Evolutionary conservation across 2,113 vertebrate genomes (phyloP), one percentile per base, ranked within the genome.

Genomic region (Saccopteryx leptura): DNA sequence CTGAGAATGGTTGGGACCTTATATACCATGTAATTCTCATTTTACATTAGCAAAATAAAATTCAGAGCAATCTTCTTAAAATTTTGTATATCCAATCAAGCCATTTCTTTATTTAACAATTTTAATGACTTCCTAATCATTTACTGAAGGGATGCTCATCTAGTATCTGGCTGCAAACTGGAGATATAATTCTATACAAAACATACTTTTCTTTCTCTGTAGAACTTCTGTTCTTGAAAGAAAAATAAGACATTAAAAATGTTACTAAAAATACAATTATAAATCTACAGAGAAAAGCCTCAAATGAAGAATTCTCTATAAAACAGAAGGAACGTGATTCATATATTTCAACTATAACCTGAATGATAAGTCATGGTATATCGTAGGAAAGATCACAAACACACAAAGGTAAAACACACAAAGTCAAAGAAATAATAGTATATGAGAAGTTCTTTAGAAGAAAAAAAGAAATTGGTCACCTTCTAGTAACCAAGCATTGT

Each of bases 61-160:
- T 60, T 71, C 63, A 68, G 24, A 86, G 52, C 75, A 50, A 75
- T 15, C 23, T 60, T 96, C 66, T 78, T 63, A 54, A 88, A 86
- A 85, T 28, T 74, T 21, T 56, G 54, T 39, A 24, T 1, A 52
- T 50, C 54, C 93, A 14, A 81, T 85, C 74, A 90, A 81, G 18
- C 28, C 14, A 63, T 3, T 78, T 92, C 39, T 79, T 60, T 91
- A 26, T 87, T 76, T 68, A 94, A 90, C 94, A 68, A 63, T 52
- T 92, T 52, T 28, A 81, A 33, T 71, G 13, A 4, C 33, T 88
- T 93, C 28, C 48, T 82, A 56, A 46, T 88, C 54, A 93, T 89
- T 91, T 83, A 88, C 31, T 91, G 17, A 4, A 84, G 12, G 88
- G 31, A 88, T 75, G 28, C 46, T 75, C 75, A 52, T 50, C 4